Base-by-base conservation (phyloP, 2,888 invertebrate species). In the Euproctis similis region DNA sequence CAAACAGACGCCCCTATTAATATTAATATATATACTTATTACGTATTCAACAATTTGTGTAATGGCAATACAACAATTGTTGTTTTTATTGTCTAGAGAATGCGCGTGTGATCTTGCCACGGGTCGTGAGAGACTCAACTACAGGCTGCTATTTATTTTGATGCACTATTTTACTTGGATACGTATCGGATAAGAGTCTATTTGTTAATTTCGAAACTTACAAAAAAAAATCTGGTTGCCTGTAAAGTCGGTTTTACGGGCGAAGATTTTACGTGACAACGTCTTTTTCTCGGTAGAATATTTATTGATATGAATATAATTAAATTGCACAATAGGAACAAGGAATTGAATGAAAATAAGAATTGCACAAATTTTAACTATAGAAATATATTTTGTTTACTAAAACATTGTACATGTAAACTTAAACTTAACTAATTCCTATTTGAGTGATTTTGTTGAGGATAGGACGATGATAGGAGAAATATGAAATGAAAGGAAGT, bases 21-120 rank as follows among this genome's bases (percentile, higher is more conserved):
- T 81, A 81, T 81, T 78, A 77, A 80, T 78, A 78, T 60, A 48
- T 30, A 33, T 6, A 13, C 18, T 61, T 67, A 68, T 74, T 69
- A 72, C 61, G 62, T 72, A 77, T 74, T 74, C 76, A 74, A 74
- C 63, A 75, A 77, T 77, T 74, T 75, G 73, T 74, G 73, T 74
- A 74, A 74, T 74, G 69, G 63, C 63, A 68, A 64, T 63, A 56
- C 54, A 49, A 40, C 60, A 60, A 69, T 67, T 68, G 70, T 71
- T 70, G 68, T 65, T 72, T 74, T 74, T 76, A 64, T 72, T 74
- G 66, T 66, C 53, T 42, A 63, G 46, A 47, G 54, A 53, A 44
- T 48, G 49, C 38, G 45, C 55, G 46, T 49, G 60, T 54, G 61
- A 61, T 70, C 59, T 63, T 56, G 71, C 69, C 60, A 54, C 59